Base-by-base conservation (phyloP, 2,797 vertebrate genomes). In the Mormyrops attenuatus region DNA sequence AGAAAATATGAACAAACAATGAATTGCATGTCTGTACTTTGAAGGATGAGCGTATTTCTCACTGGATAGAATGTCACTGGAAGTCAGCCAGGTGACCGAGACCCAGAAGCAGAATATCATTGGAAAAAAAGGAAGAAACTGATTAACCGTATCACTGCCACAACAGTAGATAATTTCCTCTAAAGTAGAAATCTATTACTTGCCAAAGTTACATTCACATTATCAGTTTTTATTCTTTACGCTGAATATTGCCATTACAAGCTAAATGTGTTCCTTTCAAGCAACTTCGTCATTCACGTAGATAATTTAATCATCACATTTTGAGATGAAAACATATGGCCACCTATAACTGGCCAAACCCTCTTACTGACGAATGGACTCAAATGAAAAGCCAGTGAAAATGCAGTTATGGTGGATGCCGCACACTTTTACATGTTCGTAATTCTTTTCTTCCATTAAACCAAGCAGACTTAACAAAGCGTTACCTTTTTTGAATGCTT, bases 291-390 rank as follows among this genome's bases (percentile, higher is more conserved):
- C 93, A 66, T 91, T 93, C 94, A 94, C 92, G 95, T 92, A 94
- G 94, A 94, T 94, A 94, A 96, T 96, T 95, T 95, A 94, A 96
- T 94, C 90, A 93, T 93, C 93, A 93, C 95, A 94, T 95, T 95
- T 95, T 93, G 91, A 94, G 95, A 96, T 95, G 94, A 93, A 96
- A 96, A 94, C 95, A 96, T 96, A 96, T 95, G 95, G 96, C 91
- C 91, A 91, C 91, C 92, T 96, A 95, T 96, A 96, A 96, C 96
- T 96, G 95, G 92, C 94, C 94, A 95, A 96, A 96, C 96, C 94
- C 93, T 96, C 95, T 95, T 96, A 93, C 93, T 94, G 94, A 93
- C 86, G 88, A 93, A 91, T 94, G 94, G 91, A 92, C 90, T 89
- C 92, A 30, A 84, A 60, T 73, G 94, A 89, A 93, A 95, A 95